A percentile compares a stretch with the other conserved stretches of the same genome.
phyloP scores from a whole-genome alignment of 1,140 invertebrate genomes.

The Dinoponera quadriceps region DNA sequence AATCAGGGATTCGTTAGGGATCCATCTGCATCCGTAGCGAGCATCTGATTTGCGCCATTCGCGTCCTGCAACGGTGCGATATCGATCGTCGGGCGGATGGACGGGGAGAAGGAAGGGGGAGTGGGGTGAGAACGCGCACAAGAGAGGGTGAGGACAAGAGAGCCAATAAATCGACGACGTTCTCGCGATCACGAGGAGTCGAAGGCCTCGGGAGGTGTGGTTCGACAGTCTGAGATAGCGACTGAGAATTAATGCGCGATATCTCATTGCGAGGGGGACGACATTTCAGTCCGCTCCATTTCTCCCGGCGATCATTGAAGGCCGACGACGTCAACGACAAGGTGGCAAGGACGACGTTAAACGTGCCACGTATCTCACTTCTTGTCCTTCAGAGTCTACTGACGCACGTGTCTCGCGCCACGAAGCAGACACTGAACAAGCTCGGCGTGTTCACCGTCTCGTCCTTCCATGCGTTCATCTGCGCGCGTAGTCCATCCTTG shows the following conservation, averaged over 20 bases:
- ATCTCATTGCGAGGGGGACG: too few species aligned
- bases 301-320: background rate
- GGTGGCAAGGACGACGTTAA: background rate
- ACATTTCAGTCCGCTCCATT: too few species aligned
- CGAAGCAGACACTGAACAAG: slow-evolving; percentile 97
- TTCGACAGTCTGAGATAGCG: background rate
- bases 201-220: background rate
- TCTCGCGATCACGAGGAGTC: slow-evolving; percentile 9
- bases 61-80: slow-evolving; percentile 4
- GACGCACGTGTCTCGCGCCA: slow-evolving; percentile 97
- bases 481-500: slow-evolving; percentile 96
- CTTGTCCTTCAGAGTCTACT: slow-evolving; percentile 91
- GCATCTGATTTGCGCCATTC: slow-evolving; percentile 34
- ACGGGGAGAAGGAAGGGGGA: background rate
- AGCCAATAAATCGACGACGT: slow-evolving; percentile 32
- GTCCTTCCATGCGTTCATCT: slow-evolving; percentile 98
- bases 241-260: background rate
- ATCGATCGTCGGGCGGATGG: slow-evolving; percentile 36
- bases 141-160: background rate
- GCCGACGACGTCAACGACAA: background rate
- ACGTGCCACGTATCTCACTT: background rate
- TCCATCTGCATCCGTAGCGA: slow-evolving; percentile 17
- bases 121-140: background rate
- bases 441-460: slow-evolving; percentile 98
- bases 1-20: slow-evolving; percentile 30